Base-by-base conservation (phyloP, 1,140 invertebrate species). In the Vollenhovia emeryi region DNA sequence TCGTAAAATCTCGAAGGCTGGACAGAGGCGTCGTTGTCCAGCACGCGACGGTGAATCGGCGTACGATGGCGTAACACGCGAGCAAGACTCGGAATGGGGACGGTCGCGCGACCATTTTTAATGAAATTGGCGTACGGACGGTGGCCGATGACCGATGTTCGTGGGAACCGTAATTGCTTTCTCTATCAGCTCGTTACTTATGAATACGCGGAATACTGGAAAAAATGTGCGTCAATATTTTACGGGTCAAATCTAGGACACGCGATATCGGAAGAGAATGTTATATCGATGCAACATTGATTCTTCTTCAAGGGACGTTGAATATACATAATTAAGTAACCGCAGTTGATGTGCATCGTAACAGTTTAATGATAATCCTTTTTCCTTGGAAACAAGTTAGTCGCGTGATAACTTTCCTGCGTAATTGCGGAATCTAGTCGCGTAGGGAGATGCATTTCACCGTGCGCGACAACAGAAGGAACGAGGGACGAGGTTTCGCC, bases 1-100 rank as follows among this genome's bases (percentile, higher is more conserved):
- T 80, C 82, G 82, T 88, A 87, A 87, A 87, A 73, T 84, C 60
- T 64, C 15, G 43, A 27, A 60, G 50, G 30, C 13, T 40, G 45
- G 30, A 48, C 21, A 62, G 50, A 75, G 36, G 48, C n/a, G 24
- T 30, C 24, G 76, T 68, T 33, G 60, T 79, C 33, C 33, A 27
- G n/a, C 30, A 24, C 48, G 30, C 68, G 21, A 21, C 64, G 45
- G 27, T 7, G 27, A 18, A 27, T 24, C 30, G 24, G 40, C 55
- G 6, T 33, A 36, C 43, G 24, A 52, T 79, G 75, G 76, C 45
- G 76, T 52, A 79, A 79, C 33, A 40, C 45, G 62, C 43, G 76
- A 52, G 9, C 1, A 15, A 50, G n/a, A n/a, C 5, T 55, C 27
- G n/a, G 11, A 13, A 21, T 9, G 6, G 13, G 30, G 21, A 48